Percentiles rank a stretch among this genome's conserved stretches.
phyloP scores from a whole-genome alignment of 92 coral and sea anemone genomes.

The Pocillopora meandrina region DNA sequence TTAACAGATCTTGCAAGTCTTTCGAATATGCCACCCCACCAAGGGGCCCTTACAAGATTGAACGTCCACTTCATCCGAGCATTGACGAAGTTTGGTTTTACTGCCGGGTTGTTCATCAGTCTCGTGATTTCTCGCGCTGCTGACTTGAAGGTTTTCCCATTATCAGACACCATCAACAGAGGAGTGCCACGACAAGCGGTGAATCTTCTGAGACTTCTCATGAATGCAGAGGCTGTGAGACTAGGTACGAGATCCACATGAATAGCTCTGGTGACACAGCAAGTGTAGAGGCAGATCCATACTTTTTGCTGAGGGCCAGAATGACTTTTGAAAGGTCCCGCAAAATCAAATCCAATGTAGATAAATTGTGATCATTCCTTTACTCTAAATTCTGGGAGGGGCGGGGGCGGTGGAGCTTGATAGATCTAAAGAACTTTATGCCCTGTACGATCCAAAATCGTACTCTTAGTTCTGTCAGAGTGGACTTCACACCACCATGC shows the following conservation, averaged over 20 bases:
- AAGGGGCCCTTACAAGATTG: slow-evolving; percentile 56
- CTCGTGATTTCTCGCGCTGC: slow-evolving; percentile 39
- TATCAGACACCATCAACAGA: slow-evolving; percentile 38
- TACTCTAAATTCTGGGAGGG: slow-evolving; percentile 22
- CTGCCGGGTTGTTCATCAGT: slow-evolving; percentile 21
- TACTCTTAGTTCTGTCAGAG: slow-evolving; percentile 36
- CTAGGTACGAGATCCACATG: slow-evolving; percentile 58
- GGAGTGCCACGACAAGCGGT: slow-evolving; percentile 46
- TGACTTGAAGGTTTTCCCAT: slow-evolving; percentile 57
- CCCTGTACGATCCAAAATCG: slow-evolving; percentile 42
- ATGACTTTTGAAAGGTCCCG: slow-evolving; percentile 16
- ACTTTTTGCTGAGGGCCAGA: slow-evolving; percentile 4
- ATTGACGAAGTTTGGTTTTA: slow-evolving; percentile 18
- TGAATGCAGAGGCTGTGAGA: slow-evolving; percentile 38
- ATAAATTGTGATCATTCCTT: slow-evolving; percentile 26
- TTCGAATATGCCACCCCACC: slow-evolving; percentile 39
- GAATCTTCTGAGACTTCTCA: slow-evolving; percentile 56
- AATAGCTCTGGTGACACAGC: slow-evolving; percentile 53
- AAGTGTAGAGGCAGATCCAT: slow-evolving; percentile 57
- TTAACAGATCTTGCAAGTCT: slow-evolving; percentile 57
- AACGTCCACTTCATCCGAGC: slow-evolving; percentile 50
- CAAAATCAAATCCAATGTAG: slow-evolving; percentile 34
- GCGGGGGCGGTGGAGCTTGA: neutral
- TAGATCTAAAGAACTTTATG: slow-evolving; percentile 27
- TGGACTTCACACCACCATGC: slow-evolving; percentile 54